Percentiles rank a stretch among this genome's conserved stretches.
phyloP scores from a whole-genome alignment of 2,888 invertebrate species.

The Augochlorella aurata region DNA sequence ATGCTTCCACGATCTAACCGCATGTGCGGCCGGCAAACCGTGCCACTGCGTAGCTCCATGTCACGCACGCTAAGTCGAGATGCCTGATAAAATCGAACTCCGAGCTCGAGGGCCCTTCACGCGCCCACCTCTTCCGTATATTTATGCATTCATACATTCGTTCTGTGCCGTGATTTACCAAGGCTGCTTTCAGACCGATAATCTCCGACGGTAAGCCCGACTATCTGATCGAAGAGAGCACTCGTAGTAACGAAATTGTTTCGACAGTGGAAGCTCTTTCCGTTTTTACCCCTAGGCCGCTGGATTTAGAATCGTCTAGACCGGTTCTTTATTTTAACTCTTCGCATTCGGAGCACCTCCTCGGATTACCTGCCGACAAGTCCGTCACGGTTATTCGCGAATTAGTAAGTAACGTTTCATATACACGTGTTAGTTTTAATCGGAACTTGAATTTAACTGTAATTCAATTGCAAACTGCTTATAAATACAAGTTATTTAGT shows the following conservation, averaged over 20 bases:
- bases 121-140: conserved; percentile 22
- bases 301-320: background rate
- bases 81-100: conserved; percentile 42
- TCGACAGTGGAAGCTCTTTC: background rate
- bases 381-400: no score
- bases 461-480: no score
- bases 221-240: conserved; percentile 17
- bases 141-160: conserved; percentile 34
- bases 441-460: no score
- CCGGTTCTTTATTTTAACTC: background rate
- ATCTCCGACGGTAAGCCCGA: conserved; percentile 23
- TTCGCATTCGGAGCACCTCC: background rate
- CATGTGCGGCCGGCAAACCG: conserved; percentile 7
- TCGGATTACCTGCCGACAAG: no score
- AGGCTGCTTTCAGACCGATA: conserved; percentile 31
- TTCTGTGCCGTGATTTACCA: conserved; percentile 39
- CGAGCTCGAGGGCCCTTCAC: conserved; percentile 15
- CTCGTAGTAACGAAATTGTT: conserved; percentile 1
- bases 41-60: conserved; percentile 30
- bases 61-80: conserved; percentile 26
- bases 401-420: no score
- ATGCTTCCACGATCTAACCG: conserved; percentile 3
- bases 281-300: background rate
- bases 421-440: no score
- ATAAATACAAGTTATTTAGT: no score